Evolutionary conservation across 37 sponge, comb jelly and placozoan species (phyloP).

Genomic region (Spongilla lacustris): DNA sequence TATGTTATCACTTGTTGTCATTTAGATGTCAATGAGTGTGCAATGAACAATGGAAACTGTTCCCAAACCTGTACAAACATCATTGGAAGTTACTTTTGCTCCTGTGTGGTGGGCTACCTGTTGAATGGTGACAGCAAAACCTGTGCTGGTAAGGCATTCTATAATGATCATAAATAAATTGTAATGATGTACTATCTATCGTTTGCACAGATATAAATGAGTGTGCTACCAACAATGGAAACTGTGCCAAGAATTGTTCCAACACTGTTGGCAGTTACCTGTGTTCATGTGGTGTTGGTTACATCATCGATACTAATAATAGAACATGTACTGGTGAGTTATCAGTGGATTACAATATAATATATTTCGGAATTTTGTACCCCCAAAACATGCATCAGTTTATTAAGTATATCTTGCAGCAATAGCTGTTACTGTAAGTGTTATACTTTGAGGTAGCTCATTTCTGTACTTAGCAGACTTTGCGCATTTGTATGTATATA

Average conservation of each 20-base stretch:
- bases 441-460: too few species aligned
- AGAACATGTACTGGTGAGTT: constrained; percentile 1
- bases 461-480: too few species aligned
- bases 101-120: constrained; percentile 40
- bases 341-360: too few species aligned
- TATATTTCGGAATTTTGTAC: too few species aligned
- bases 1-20: too few species aligned
- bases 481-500: too few species aligned
- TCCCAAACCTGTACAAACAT: constrained; percentile 43
- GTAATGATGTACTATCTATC: too few species aligned
- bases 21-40: constrained; percentile 47
- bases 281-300: constrained; percentile 53
- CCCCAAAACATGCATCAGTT: too few species aligned
- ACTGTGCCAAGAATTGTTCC: constrained; percentile 37
- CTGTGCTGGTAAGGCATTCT: too few species aligned
- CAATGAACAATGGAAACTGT: constrained; percentile 5
- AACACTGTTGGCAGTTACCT: constrained; percentile 58
- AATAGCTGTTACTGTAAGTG: too few species aligned
- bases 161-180: too few species aligned
- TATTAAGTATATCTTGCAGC: too few species aligned
- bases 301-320: constrained; percentile 2
- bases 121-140: not conserved
- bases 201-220: constrained; percentile 45
- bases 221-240: constrained; percentile 44
- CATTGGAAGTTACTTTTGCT: constrained; percentile 47